These are phyloP conservation scores for Orius insidiosus DNA, from an alignment of 1,140 invertebrate species.

Conservation along the genomic window DNA sequence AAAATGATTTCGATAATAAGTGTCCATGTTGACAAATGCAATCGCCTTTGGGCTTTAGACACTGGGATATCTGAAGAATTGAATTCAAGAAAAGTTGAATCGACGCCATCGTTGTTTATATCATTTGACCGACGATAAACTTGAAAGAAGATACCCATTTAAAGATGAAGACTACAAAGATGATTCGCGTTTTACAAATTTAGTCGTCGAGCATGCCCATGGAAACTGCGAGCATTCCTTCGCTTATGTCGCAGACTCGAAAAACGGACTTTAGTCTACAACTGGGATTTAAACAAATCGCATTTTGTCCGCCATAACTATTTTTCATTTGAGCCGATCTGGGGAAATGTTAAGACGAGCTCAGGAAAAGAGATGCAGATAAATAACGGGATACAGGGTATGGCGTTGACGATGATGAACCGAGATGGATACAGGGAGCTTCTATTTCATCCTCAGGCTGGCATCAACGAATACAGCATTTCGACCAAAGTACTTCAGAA, in stretches of 20 bases:
- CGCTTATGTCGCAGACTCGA: constrained; percentile 54
- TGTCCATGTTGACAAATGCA: constrained; percentile 42
- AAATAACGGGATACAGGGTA: constrained; percentile 51
- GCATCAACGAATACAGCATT: constrained; percentile 46
- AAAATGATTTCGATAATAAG: constrained; percentile 48
- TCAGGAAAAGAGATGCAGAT: constrained; percentile 48
- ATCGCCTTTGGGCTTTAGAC: constrained; percentile 56
- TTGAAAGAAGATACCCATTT: constrained; percentile 41
- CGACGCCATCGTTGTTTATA: constrained; percentile 44
- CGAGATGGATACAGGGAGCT: constrained; percentile 45
- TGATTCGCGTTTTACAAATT: constrained; percentile 29
- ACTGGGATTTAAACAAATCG: constrained; percentile 47
- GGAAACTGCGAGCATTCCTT: constrained; percentile 49
- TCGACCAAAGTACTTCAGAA: constrained; percentile 51
- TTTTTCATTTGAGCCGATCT: constrained; percentile 60
- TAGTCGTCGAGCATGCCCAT: constrained; percentile 38
- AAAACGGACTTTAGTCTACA: constrained; percentile 55
- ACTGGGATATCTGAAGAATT: constrained; percentile 44
- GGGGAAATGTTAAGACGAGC: constrained; percentile 44
- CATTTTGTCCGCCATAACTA: constrained; percentile 59
- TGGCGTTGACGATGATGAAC: constrained; percentile 38
- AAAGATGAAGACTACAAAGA: constrained; percentile 41
- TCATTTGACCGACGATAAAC: constrained; percentile 45
- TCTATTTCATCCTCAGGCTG: constrained; percentile 58
- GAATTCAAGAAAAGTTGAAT: constrained; percentile 34